A percentile compares a stretch with the other conserved stretches of the same genome.
Evolutionary conservation across 2,113 vertebrate species (phyloP).

Genomic region (Collichthys lucidus): DNA sequence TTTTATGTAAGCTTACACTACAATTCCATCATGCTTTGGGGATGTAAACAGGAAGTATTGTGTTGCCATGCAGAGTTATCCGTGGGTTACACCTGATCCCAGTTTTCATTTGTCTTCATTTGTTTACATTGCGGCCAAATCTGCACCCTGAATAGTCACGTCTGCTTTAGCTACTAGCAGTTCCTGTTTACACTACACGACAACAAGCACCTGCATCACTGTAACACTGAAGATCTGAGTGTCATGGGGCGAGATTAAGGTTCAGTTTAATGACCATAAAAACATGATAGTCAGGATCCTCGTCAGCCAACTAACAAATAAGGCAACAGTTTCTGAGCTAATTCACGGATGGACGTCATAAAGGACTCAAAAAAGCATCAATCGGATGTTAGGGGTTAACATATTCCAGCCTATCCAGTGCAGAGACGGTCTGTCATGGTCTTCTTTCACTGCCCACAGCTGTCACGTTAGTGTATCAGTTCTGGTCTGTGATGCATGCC

Average conservation of each 20-base stretch:
- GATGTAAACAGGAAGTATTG: conserved; percentile 30
- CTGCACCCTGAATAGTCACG: not conserved
- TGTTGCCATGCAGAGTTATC: not conserved
- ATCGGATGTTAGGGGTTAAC: conserved; percentile 40
- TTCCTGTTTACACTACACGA: not conserved
- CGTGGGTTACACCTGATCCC: not conserved
- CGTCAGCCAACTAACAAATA: no score
- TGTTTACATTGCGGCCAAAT: not conserved
- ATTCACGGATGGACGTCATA: not conserved
- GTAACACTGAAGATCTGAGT: not conserved
- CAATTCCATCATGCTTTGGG: not conserved
- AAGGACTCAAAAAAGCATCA: conserved; percentile 17
- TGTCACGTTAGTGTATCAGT: conserved; percentile 82
- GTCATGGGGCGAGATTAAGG: not conserved
- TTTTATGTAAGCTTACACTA: not conserved
- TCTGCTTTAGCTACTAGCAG: not conserved
- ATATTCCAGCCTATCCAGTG: conserved; percentile 74
- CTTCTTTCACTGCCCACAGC: conserved; percentile 84
- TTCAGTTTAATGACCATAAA: not conserved
- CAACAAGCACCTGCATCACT: not conserved
- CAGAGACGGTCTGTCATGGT: conserved; percentile 79
- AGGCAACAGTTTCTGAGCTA: not conserved
- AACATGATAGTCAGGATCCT: not conserved
- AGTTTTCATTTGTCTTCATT: not conserved
- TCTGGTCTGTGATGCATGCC: conserved; percentile 80